Evolutionary conservation across 2,113 vertebrate species (phyloP).

Genomic region (Ardeotis arabs): DNA sequence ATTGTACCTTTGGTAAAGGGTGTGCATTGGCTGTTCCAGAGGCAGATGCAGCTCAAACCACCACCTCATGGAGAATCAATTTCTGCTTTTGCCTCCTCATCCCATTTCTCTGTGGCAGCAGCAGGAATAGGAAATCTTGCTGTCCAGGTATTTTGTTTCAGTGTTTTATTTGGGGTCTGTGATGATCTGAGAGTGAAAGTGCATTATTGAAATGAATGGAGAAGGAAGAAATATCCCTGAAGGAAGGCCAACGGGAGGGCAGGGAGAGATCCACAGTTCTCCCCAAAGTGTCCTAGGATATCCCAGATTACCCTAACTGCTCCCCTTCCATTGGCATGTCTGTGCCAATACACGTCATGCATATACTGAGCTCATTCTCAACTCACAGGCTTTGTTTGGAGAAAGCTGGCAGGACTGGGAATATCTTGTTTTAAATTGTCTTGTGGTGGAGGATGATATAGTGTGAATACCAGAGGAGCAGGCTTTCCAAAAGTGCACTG

Average conservation of each 20-base stretch:
- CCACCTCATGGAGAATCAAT: not conserved
- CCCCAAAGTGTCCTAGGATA: not conserved
- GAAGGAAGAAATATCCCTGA: not conserved
- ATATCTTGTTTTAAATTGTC: slow-evolving; percentile 32
- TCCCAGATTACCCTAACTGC: not conserved
- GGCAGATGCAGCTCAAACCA: not conserved
- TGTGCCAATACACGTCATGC: not conserved
- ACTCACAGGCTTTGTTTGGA: slow-evolving; percentile 20
- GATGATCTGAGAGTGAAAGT: not conserved
- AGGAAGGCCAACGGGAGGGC: not conserved
- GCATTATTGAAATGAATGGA: not conserved
- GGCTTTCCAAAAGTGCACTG: slow-evolving; percentile 22
- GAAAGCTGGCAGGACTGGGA: slow-evolving; percentile 10
- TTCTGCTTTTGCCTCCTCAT: not conserved
- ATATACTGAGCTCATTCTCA: slow-evolving; percentile 15
- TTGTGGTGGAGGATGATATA: slow-evolving; percentile 34
- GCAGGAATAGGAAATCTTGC: not conserved
- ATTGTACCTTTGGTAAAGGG: not conserved
- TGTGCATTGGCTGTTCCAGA: not conserved
- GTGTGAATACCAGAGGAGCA: slow-evolving; percentile 18
- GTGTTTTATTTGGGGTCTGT: not conserved
- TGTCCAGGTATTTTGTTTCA: not conserved
- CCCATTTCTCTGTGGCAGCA: not conserved
- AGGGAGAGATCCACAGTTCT: not conserved
- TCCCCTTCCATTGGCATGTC: not conserved